phyloP scores from a whole-genome alignment of 2,888 invertebrate species.

The Zaprionus bogoriensis region DNA sequence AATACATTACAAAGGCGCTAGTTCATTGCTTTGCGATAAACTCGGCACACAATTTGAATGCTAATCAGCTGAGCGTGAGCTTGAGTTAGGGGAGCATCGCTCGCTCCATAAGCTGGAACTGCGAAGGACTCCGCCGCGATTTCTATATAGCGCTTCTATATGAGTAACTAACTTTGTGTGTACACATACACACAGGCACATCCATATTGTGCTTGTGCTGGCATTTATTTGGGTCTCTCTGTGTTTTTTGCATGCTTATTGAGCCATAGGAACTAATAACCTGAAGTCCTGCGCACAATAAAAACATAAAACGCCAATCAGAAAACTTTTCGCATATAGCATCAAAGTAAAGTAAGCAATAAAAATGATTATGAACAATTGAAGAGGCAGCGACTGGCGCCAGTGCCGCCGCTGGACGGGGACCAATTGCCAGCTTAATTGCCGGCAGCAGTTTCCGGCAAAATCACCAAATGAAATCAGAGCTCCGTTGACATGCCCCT shows the following conservation, averaged over 20 bases:
- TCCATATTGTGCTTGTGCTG: conserved; percentile 10
- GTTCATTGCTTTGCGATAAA: conserved; percentile 79
- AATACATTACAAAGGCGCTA: conserved; percentile 71
- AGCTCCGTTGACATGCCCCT: conserved; percentile 51
- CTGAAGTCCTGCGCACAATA: conserved; percentile 70
- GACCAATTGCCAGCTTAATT: conserved; percentile 62
- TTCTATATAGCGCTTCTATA: no score
- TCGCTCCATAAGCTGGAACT: no score
- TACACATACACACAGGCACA: no score
- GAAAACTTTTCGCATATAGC: conserved; percentile 70
- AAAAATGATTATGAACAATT: conserved; percentile 79
- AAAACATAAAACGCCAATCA: conserved; percentile 77
- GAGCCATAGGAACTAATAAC: conserved; percentile 72
- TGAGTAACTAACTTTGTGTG: no score
- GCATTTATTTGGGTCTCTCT: conserved; percentile 44
- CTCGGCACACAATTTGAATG: conserved; percentile 76
- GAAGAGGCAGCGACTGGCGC: conserved; percentile 68
- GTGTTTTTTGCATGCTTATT: conserved; percentile 66
- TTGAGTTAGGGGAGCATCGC: not conserved
- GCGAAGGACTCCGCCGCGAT: no score
- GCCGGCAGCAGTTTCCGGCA: conserved; percentile 74
- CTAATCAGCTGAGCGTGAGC: conserved; percentile 57
- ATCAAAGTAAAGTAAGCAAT: conserved; percentile 74
- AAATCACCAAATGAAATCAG: conserved; percentile 70
- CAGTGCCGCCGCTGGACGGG: conserved; percentile 33